Percentiles rank a stretch among this genome's conserved stretches.
phyloP scores from a whole-genome alignment of 37 sponge, comb jelly and placozoan species.

The Crambe crambe region DNA sequence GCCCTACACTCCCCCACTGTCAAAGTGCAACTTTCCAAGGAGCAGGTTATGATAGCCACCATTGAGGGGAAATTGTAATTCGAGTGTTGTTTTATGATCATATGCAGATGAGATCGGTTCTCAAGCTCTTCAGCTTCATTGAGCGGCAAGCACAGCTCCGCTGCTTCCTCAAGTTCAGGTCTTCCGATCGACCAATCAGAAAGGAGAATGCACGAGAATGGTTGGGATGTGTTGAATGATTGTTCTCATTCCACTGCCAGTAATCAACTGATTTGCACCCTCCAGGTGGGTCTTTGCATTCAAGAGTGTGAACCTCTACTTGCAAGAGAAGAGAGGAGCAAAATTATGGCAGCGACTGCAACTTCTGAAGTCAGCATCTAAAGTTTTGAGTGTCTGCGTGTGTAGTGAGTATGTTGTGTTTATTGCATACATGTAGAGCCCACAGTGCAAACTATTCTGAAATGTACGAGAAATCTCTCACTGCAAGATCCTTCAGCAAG shows the following conservation, averaged over 20 bases:
- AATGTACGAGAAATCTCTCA: neutral
- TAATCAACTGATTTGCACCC: neutral
- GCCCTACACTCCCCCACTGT: neutral
- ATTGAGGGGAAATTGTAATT: too few relatives aligned
- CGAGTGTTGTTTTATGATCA: too few relatives aligned
- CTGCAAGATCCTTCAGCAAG: neutral
- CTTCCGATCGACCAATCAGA: neutral
- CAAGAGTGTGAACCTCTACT: neutral
- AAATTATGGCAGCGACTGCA: neutral
- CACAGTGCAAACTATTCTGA: neutral
- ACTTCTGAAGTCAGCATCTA: neutral
- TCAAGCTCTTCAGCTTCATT: neutral
- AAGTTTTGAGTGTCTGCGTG: too few relatives aligned
- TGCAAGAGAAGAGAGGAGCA: neutral
- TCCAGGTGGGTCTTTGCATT: constrained; percentile 4
- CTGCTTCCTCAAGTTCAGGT: neutral
- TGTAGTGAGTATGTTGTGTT: too few relatives aligned
- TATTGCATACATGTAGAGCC: too few relatives aligned
- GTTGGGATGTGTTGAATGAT: neutral
- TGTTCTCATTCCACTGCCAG: neutral
- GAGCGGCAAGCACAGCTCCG: neutral
- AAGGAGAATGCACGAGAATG: neutral
- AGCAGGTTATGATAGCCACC: too few relatives aligned
- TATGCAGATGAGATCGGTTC: neutral
- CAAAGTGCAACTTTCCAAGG: neutral